phyloP scores from a whole-genome alignment of 1,140 invertebrate genomes.

The Ceratosolen fusciceps region DNA sequence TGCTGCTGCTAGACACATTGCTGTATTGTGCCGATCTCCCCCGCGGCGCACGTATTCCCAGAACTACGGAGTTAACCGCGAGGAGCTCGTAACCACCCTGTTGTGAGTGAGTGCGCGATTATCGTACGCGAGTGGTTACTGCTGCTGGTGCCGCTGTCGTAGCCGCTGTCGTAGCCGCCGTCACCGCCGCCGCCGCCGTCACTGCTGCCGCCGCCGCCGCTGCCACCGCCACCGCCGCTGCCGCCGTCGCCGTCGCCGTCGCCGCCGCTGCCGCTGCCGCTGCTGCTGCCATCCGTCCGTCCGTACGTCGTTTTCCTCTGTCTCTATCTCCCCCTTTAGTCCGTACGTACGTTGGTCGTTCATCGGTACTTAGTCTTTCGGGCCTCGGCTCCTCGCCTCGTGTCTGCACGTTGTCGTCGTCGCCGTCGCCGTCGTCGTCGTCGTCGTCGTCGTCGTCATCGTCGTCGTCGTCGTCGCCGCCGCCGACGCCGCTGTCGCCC shows the following conservation, averaged over 20 bases:
- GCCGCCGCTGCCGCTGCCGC: neutral
- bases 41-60: neutral
- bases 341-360: conserved; percentile 38
- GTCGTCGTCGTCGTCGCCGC: neutral
- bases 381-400: conserved; percentile 35
- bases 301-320: conserved; percentile 13
- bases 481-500: neutral
- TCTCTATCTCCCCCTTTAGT: conserved; percentile 25
- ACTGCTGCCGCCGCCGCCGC: neutral
- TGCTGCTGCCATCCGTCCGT: neutral
- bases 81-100: neutral
- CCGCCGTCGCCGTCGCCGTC: neutral
- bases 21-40: conserved; percentile 11
- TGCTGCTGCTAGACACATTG: neutral
- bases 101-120: neutral
- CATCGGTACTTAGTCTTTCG: conserved; percentile 29
- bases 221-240: neutral
- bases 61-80: neutral
- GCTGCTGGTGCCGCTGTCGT: neutral
- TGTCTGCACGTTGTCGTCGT: conserved; percentile 28
- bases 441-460: neutral
- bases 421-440: neutral
- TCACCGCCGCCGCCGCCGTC: neutral
- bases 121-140: neutral
- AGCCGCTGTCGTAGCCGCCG: neutral